phyloP scores from a whole-genome alignment of 2,113 vertebrate genomes.

The Laterallus jamaicensis region DNA sequence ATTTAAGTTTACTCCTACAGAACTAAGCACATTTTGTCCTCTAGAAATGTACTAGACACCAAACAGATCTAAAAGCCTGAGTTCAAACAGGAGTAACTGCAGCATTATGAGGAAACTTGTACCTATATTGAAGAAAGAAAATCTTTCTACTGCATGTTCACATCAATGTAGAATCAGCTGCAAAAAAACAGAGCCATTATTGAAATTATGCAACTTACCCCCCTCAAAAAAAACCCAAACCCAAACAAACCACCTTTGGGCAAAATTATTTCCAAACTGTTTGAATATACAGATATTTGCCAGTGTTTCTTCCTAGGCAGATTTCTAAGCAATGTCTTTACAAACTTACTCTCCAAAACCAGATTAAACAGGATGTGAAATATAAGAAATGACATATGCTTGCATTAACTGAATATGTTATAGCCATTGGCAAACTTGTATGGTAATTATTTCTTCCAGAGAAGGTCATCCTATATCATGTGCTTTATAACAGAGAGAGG shows the following conservation, averaged over 20 bases:
- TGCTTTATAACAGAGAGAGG: background rate
- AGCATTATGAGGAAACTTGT: background rate
- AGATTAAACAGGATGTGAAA: background rate
- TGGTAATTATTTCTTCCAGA: constrained; percentile 18
- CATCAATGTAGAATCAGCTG: background rate
- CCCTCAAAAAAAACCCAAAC: background rate
- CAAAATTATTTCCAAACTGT: background rate
- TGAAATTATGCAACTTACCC: background rate
- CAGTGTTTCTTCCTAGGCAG: background rate
- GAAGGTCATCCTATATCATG: background rate
- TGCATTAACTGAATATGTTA: background rate
- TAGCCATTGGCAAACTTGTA: background rate
- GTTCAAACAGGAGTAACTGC: background rate
- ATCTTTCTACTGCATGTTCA: background rate
- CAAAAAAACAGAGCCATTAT: background rate
- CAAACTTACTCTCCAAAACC: background rate
- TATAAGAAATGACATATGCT: background rate
- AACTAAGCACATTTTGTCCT: background rate
- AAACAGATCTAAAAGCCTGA: background rate
- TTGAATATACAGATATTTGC: background rate
- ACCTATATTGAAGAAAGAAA: background rate
- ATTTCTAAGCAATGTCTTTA: background rate
- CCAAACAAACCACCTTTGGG: background rate
- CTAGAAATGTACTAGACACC: background rate
- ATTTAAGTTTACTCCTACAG: background rate